phyloP scores from a whole-genome alignment of 2,888 invertebrate species.

The Mesorhabditis sp. region DNA sequence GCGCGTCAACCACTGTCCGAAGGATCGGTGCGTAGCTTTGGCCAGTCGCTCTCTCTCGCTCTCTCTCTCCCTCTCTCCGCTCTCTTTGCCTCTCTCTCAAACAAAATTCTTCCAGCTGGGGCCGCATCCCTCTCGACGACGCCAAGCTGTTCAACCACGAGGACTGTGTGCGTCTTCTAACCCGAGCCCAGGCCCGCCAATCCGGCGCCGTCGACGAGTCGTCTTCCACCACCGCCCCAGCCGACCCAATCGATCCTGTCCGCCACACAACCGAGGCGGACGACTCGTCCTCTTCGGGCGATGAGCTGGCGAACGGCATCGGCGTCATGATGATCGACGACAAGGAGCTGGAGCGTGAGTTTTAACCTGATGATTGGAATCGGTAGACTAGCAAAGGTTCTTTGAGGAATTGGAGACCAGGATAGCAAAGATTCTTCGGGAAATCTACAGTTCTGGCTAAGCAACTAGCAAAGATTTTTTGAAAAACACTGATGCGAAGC shows the following conservation, averaged over 20 bases:
- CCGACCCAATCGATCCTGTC: no score
- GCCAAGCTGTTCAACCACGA: conserved; percentile 38
- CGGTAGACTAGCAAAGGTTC: no score
- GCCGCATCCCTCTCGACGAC: conserved; percentile 50
- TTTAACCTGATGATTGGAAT: not conserved
- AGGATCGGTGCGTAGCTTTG: conserved; percentile 24
- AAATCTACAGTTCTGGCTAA: no score
- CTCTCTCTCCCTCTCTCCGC: no score
- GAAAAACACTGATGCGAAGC: no score
- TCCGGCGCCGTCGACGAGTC: not conserved
- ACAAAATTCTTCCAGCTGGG: conserved; percentile 37
- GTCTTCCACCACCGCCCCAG: no score
- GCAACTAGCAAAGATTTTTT: no score
- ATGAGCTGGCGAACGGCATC: conserved; percentile 18
- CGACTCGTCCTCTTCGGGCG: conserved; percentile 8
- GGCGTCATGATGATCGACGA: conserved; percentile 24
- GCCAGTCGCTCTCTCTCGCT: not conserved
- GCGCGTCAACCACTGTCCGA: conserved; percentile 24
- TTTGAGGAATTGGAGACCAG: no score
- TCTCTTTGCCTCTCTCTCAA: not conserved
- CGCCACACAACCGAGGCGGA: not conserved
- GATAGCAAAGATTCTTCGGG: no score
- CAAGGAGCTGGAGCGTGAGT: conserved; percentile 13
- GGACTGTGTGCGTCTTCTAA: conserved; percentile 14
- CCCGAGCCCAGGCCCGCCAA: not conserved